Conservation (phyloP, 2,113 vertebrate species). For the Heptranchias perlo region DNA sequence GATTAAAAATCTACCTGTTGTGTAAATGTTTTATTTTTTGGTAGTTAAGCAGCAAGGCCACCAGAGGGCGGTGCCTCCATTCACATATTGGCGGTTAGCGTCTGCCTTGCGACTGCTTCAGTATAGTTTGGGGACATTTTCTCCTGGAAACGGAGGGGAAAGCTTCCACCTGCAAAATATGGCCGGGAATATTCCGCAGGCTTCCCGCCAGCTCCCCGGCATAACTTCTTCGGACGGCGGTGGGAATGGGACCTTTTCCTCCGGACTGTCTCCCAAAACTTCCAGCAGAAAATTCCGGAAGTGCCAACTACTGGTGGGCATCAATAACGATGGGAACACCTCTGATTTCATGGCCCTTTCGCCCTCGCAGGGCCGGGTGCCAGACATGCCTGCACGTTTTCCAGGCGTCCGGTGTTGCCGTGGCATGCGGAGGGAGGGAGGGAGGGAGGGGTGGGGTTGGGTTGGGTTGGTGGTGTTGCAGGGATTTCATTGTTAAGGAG, state of each 20-base stretch:
- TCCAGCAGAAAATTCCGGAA: neutral
- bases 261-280: neutral
- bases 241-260: neutral
- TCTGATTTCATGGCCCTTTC: neutral
- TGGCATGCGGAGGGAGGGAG: no score
- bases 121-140: neutral
- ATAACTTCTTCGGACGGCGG: neutral
- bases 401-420: neutral
- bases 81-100: neutral
- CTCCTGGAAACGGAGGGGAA: neutral
- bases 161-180: neutral
- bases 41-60: neutral
- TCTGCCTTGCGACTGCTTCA: neutral
- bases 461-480: neutral
- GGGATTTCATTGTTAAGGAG: neutral
- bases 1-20: neutral
- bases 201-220: neutral
- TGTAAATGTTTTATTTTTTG: neutral
- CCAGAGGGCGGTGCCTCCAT: conserved; percentile 1
- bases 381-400: no score
- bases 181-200: neutral
- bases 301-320: neutral
- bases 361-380: no score
- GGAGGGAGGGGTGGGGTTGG: no score
- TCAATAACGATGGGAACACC: neutral